Conservation (phyloP, 1,140 invertebrate genomes). For the Radopholus similis region DNA sequence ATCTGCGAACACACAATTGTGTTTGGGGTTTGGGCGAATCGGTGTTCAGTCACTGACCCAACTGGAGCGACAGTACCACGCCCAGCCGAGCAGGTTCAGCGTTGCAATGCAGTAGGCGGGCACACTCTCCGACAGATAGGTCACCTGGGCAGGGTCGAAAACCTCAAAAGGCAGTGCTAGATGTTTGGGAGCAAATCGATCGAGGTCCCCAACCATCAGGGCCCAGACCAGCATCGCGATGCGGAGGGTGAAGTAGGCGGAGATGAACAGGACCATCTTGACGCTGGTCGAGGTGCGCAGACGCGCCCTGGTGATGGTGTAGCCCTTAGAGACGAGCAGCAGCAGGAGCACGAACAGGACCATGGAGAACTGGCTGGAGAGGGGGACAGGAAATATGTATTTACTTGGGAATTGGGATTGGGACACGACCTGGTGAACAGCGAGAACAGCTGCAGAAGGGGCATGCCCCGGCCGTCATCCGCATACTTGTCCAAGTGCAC, state of each 20-base stretch:
- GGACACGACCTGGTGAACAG: conserved; percentile 39
- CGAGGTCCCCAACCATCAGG: conserved; percentile 17
- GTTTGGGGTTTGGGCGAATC: too few species aligned
- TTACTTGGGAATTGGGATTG: conserved; percentile 31
- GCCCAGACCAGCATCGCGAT: conserved; percentile 66
- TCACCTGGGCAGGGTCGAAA: conserved; percentile 80
- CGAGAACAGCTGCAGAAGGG: conserved; percentile 68
- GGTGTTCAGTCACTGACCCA: too few species aligned
- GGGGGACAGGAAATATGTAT: conserved; percentile 62
- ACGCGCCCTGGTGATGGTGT: conserved; percentile 78
- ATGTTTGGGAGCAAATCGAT: not conserved
- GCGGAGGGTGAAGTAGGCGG: conserved; percentile 62
- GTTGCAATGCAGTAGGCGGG: conserved; percentile 78
- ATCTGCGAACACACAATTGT: conserved; percentile 59
- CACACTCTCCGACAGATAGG: conserved; percentile 82
- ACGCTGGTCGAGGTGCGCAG: conserved; percentile 70
- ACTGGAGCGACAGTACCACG: conserved; percentile 75
- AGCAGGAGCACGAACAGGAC: conserved; percentile 74
- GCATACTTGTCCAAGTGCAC: conserved; percentile 72
- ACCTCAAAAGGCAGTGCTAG: conserved; percentile 64
- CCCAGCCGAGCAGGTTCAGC: conserved; percentile 74
- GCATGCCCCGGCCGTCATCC: conserved; percentile 68
- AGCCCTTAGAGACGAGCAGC: conserved; percentile 79
- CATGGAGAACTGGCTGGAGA: conserved; percentile 70
- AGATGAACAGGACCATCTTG: conserved; percentile 77